Evolutionary conservation across 1,140 invertebrate genomes (phyloP).

Genomic region (Proales similis): DNA sequence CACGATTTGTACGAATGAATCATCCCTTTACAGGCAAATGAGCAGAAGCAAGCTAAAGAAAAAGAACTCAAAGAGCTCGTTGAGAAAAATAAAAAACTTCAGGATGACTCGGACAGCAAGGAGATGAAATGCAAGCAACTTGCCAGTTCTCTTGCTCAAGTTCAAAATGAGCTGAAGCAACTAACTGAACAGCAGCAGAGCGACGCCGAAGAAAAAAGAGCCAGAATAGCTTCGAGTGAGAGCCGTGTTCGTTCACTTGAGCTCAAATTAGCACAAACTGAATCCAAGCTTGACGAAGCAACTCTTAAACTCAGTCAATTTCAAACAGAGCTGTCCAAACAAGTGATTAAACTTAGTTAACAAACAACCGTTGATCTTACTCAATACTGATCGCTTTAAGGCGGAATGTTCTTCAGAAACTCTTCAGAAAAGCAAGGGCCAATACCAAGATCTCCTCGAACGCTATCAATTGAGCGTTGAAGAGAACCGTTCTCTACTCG

Average conservation of each 20-base stretch:
- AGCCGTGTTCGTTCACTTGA: slow-evolving; percentile 17
- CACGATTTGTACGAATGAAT: too few species aligned
- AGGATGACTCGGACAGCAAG: neutral
- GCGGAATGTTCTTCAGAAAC: slow-evolving; percentile 4
- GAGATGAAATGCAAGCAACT: neutral
- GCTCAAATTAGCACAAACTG: neutral
- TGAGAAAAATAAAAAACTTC: neutral
- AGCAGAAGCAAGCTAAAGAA: slow-evolving; percentile 8
- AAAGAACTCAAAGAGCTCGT: slow-evolving; percentile 3
- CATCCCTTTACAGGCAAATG: slow-evolving; percentile 21
- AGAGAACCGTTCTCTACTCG: too few species aligned
- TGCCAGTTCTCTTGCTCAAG: neutral
- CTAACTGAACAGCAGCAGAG: neutral
- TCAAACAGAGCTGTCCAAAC: neutral
- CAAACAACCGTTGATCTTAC: neutral
- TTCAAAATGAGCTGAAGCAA: neutral
- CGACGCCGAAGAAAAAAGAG: slow-evolving; percentile 12
- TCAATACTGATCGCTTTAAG: neutral
- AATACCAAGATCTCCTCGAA: slow-evolving; percentile 14
- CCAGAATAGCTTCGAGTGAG: slow-evolving; percentile 1
- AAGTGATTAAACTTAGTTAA: neutral
- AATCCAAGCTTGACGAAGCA: slow-evolving; percentile 23
- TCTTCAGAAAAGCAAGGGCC: neutral
- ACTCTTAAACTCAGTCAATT: slow-evolving; percentile 4
- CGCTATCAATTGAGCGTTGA: too few species aligned